Evolutionary conservation across 30 jellyfish, hydroid and myxozoan species (phyloP), one percentile per base, ranked within the genome.

Genomic region (Hydractinia echinata): DNA sequence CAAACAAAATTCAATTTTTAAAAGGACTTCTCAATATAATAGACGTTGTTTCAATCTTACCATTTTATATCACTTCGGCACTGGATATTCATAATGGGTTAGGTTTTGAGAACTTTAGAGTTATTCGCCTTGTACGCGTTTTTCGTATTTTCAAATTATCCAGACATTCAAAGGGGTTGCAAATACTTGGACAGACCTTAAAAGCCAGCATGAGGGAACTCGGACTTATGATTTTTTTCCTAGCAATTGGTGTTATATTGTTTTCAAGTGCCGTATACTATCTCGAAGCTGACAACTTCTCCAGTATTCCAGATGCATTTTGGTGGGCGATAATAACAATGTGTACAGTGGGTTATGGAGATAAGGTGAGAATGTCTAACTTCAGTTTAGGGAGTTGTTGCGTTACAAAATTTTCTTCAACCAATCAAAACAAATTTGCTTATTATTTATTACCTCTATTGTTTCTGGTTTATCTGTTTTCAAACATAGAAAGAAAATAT

Each of bases 281-380:
- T 60, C 86, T 92, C 11, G 98, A 92, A 69, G 90, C 66, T 10
- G 88, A 92, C 52, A 82, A 83, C 54, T 92, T 92, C 69, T 82
- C 82, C 60, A 86, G 96, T 68, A 92, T 92, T 52, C 98, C 98
- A 18, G 96, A 92, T 72, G 98, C 98, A 8, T 92, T 92, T 51
- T 92, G 98, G 98, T 92, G 98, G 98, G 98, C 98, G 55, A 83
- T 92, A n/a, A 86, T 92, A 68, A 92, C 98, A 13, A 92, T 92
- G 98, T 92, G 98, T 61, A 92, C 98, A 21, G 98, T 92, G 11
- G 98, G 98, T 53, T 92, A 92, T 62, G 98, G 98, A 14, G 98
- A 92, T 54, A 92, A 71, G 91, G 98, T 92, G 21, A 30, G 83
- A 13, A n/a, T 72, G 44, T 72, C 19, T 30, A 30, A 30, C 44